phyloP scores from a whole-genome alignment of 2,888 invertebrate species.

The Troides helena region DNA sequence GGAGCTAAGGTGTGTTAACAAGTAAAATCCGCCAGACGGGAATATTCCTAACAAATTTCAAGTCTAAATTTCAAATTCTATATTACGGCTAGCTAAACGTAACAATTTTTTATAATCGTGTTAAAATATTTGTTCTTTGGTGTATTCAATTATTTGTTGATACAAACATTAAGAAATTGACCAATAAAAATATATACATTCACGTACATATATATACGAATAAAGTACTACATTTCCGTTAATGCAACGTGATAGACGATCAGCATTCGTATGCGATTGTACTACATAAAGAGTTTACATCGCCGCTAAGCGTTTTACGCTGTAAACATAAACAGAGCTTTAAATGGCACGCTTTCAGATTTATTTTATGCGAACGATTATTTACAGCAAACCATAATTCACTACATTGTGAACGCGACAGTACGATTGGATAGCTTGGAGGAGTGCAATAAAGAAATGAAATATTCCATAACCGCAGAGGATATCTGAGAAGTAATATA shows the following conservation, averaged over 20 bases:
- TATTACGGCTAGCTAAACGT: no score
- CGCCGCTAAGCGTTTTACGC: constrained; percentile 16
- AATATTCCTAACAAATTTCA: no score
- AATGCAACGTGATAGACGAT: neutral
- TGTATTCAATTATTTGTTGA: no score
- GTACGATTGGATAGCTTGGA: neutral
- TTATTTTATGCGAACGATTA: neutral
- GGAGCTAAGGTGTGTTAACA: no score
- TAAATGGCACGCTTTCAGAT: constrained; percentile 10
- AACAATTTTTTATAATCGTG: no score
- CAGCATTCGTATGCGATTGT: neutral
- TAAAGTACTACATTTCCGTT: neutral
- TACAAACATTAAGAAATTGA: neutral
- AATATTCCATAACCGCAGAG: no score
- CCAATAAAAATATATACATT: neutral
- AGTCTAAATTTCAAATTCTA: no score
- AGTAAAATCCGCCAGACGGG: no score
- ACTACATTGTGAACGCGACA: neutral
- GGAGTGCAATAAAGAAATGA: neutral
- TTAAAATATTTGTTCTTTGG: no score
- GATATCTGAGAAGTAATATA: no score
- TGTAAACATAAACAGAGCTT: neutral
- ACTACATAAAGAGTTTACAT: neutral
- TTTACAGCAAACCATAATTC: constrained; percentile 2
- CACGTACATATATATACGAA: neutral